A percentile compares a stretch with the other conserved stretches of the same genome.
phyloP scores from a whole-genome alignment of 2,888 invertebrate genomes.

The Megalurothrips usitatus region DNA sequence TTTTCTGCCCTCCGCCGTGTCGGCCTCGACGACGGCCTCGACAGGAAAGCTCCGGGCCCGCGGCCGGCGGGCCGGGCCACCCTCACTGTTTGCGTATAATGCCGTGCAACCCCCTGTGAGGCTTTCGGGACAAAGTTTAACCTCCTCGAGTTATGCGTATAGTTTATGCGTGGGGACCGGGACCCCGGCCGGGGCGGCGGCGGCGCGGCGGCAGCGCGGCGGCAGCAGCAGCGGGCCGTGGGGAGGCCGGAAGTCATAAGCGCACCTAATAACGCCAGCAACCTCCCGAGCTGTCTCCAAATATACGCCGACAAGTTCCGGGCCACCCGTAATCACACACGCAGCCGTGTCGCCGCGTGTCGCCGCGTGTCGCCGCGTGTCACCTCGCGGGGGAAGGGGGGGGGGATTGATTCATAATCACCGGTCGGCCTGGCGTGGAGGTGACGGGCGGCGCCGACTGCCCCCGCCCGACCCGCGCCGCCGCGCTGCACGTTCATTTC shows the following conservation, averaged over 20 bases:
- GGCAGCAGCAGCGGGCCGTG: background rate
- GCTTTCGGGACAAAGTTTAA: slow-evolving; percentile 21
- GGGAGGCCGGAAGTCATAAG: slow-evolving; percentile 15
- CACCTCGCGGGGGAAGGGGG: too few species aligned
- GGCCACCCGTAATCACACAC: too few species aligned
- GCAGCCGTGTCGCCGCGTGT: too few species aligned
- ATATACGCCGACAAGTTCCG: slow-evolving; percentile 9
- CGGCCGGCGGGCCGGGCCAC: background rate
- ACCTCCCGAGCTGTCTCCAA: slow-evolving; percentile 1
- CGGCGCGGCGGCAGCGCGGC: too few species aligned
- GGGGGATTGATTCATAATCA: too few species aligned
- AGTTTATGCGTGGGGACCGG: slow-evolving; percentile 3
- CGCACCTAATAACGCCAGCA: slow-evolving; percentile 18
- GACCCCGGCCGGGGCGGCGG: background rate
- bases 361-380: too few species aligned
- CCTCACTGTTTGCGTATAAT: slow-evolving; percentile 1
- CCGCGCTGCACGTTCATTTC: too few species aligned
- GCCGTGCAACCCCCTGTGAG: background rate
- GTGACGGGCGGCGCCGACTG: too few species aligned
- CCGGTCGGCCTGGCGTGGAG: too few species aligned
- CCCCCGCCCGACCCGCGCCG: too few species aligned
- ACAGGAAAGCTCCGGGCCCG: background rate
- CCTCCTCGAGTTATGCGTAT: slow-evolving; percentile 16
- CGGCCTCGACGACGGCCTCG: too few species aligned
- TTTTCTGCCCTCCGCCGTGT: background rate